Conservation (phyloP, 2,113 vertebrate genomes). For the Anarrhichthys ocellatus region DNA sequence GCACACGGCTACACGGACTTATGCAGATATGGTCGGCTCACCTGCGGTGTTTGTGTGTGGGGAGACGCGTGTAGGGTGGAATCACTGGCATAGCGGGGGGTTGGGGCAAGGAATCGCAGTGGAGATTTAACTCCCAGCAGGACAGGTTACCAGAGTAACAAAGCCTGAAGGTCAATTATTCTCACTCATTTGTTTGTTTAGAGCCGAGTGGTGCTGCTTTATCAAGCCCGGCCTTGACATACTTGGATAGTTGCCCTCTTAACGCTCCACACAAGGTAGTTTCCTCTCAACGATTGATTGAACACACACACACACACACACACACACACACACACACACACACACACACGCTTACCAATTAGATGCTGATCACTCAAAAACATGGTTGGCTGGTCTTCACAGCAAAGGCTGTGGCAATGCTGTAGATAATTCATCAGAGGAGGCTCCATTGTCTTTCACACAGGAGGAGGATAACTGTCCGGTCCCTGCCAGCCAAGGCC, state of each 20-base stretch:
- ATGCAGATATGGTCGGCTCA: slow-evolving; percentile 70
- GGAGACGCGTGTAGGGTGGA: slow-evolving; percentile 50
- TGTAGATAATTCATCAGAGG: slow-evolving; percentile 62
- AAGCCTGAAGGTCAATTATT: slow-evolving; percentile 78
- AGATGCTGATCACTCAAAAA: slow-evolving; percentile 58
- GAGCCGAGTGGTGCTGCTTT: slow-evolving; percentile 55
- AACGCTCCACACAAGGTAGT: slow-evolving; percentile 33
- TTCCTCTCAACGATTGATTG: slow-evolving; percentile 62
- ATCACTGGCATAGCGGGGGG: slow-evolving; percentile 47
- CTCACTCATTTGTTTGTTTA: slow-evolving; percentile 72
- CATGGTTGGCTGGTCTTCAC: slow-evolving; percentile 29
- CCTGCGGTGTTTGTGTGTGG: slow-evolving; percentile 66
- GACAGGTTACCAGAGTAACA: slow-evolving; percentile 72
- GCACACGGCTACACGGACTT: slow-evolving; percentile 65
- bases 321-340: slow-evolving; percentile 65
- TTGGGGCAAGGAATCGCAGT: slow-evolving; percentile 37
- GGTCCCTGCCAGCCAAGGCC: slow-evolving; percentile 64
- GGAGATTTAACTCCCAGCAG: slow-evolving; percentile 77
- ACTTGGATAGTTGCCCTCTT: slow-evolving; percentile 64
- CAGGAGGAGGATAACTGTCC: slow-evolving; percentile 44
- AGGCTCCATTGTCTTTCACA: slow-evolving; percentile 55
- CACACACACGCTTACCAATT: slow-evolving; percentile 34
- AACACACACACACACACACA: slow-evolving; percentile 67
- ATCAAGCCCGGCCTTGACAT: slow-evolving; percentile 61
- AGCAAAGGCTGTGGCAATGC: slow-evolving; percentile 8